Evolutionary conservation across 2,113 vertebrate genomes (phyloP).

Genomic region (Elanus axillaris): DNA sequence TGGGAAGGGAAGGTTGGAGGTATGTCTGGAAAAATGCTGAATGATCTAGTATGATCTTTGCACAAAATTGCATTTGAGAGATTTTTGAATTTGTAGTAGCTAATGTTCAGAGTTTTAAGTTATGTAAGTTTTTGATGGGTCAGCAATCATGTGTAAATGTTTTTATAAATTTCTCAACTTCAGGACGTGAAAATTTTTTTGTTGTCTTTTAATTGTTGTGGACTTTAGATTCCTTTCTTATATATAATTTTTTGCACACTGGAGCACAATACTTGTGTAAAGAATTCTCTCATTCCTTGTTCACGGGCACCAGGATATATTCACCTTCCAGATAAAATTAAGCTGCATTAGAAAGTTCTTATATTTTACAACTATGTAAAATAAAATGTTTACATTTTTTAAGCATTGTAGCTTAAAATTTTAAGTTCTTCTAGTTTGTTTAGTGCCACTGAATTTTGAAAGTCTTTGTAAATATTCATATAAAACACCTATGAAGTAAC

Average conservation of each 20-base stretch:
- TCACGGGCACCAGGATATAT: constrained; percentile 69
- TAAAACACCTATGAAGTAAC: constrained; percentile 81
- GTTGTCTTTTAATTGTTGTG: constrained; percentile 73
- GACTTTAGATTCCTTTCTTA: constrained; percentile 69
- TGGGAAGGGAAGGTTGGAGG: constrained; percentile 4
- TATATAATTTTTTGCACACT: constrained; percentile 74
- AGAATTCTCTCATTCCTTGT: constrained; percentile 77
- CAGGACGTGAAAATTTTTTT: constrained; percentile 51
- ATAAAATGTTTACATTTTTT: constrained; percentile 83
- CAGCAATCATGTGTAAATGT: constrained; percentile 71
- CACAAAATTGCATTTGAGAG: constrained; percentile 62
- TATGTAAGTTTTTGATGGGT: constrained; percentile 69
- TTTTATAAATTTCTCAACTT: constrained; percentile 77
- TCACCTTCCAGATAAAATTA: constrained; percentile 67
- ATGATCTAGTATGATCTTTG: constrained; percentile 34
- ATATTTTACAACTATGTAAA: constrained; percentile 78
- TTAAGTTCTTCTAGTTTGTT: constrained; percentile 65
- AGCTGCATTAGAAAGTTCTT: constrained; percentile 74
- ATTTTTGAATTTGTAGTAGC: constrained; percentile 61
- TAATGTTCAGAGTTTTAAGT: constrained; percentile 60
- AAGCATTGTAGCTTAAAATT: constrained; percentile 78
- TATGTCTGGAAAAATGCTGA: background rate
- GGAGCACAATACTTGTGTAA: constrained; percentile 79
- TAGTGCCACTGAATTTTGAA: constrained; percentile 72
- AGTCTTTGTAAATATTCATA: constrained; percentile 78